A percentile compares a stretch with the other conserved stretches of the same genome.
Conservation (phyloP, 2,888 invertebrate species). For the Thelaira solivaga region DNA sequence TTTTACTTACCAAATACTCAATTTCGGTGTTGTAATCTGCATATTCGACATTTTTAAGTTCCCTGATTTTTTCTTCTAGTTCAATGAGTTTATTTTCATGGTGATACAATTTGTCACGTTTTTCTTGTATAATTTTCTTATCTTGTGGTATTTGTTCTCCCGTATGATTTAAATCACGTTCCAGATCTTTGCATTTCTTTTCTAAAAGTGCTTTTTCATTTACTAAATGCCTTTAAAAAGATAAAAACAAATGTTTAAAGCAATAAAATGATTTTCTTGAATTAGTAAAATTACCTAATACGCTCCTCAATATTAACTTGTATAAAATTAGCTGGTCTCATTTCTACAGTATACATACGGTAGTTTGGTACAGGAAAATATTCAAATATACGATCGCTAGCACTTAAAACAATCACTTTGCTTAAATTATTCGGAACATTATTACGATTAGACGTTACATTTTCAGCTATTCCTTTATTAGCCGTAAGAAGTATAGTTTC, state of each 20-base stretch:
- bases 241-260: not conserved
- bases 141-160: conserved; percentile 63
- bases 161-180: conserved; percentile 55
- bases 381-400: conserved; percentile 77
- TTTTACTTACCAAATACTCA: conserved; percentile 69
- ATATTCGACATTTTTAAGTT: conserved; percentile 72
- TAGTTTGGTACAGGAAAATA: conserved; percentile 88
- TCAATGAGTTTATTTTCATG: conserved; percentile 63
- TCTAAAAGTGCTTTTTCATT: conserved; percentile 39
- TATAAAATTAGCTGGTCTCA: conserved; percentile 79
- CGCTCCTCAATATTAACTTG: conserved; percentile 83
- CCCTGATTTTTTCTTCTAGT: conserved; percentile 67
- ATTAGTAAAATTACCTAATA: conserved; percentile 71
- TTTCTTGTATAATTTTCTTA: conserved; percentile 59
- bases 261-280: not conserved
- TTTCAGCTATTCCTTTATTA: conserved; percentile 81
- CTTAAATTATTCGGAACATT: conserved; percentile 84
- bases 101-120: conserved; percentile 62
- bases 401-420: conserved; percentile 82
- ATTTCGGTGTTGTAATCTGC: conserved; percentile 70
- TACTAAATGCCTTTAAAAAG: conserved; percentile 18
- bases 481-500: conserved; percentile 87
- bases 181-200: conserved; percentile 34
- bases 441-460: conserved; percentile 81
- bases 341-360: conserved; percentile 83